Evolutionary conservation across 2,888 invertebrate genomes (phyloP).

Genomic region (Druceiella hillmani): DNA sequence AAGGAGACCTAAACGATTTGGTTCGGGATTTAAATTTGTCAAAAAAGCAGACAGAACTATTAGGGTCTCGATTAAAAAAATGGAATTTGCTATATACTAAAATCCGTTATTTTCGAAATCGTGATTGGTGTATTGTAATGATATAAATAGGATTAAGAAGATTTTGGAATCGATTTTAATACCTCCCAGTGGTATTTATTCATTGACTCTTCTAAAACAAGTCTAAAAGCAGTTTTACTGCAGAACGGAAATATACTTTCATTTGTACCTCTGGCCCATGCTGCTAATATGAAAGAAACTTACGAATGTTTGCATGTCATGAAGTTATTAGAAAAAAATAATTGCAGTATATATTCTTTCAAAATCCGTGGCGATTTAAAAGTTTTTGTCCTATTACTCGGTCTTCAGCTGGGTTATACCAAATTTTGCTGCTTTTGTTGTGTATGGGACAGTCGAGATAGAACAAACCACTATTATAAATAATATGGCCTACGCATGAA

Average conservation of each 20-base stretch:
- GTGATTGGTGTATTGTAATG: constrained; percentile 1
- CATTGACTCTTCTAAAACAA: constrained; percentile 1
- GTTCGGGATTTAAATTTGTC: too few relatives aligned
- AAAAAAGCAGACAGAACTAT: background rate
- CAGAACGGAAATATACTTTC: background rate
- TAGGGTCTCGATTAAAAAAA: constrained; percentile 1
- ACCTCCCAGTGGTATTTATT: background rate
- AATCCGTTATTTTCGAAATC: background rate
- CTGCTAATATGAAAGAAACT: too few relatives aligned
- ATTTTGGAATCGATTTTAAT: background rate
- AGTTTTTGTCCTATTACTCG: too few relatives aligned
- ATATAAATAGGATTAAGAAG: background rate
- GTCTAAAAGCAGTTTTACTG: background rate
- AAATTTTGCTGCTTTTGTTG: too few relatives aligned
- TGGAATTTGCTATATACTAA: background rate
- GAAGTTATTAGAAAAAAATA: too few relatives aligned
- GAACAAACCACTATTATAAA: constrained; percentile 1
- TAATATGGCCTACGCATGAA: too few relatives aligned
- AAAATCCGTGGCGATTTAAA: background rate
- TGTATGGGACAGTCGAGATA: too few relatives aligned
- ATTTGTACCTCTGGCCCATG: too few relatives aligned
- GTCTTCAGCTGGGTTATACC: too few relatives aligned
- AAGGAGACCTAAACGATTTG: too few relatives aligned
- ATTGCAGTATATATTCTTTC: background rate
- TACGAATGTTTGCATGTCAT: too few relatives aligned